phyloP scores from a whole-genome alignment of 2,888 invertebrate genomes.

The Linnaemya tessellans region DNA sequence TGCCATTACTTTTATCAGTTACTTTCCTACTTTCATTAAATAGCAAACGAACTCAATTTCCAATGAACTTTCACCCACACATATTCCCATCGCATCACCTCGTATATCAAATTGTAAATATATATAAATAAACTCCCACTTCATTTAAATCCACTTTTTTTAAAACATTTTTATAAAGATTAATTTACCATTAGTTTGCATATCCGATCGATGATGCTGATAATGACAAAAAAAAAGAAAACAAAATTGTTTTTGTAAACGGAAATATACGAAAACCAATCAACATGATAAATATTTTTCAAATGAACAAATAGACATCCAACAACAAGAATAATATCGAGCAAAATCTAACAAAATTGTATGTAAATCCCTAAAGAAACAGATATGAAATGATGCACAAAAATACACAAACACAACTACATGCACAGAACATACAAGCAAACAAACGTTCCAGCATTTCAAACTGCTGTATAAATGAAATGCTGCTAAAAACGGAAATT shows the following conservation, averaged over 20 bases:
- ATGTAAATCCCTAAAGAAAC: conserved; percentile 63
- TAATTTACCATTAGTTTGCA: conserved; percentile 71
- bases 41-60: conserved; percentile 8
- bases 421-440: not conserved
- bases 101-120: conserved; percentile 3
- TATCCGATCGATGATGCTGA: conserved; percentile 67
- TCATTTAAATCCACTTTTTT: conserved; percentile 53
- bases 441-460: not conserved
- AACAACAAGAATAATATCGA: not conserved
- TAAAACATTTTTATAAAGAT: conserved; percentile 65
- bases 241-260: conserved; percentile 65
- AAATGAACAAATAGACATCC: conserved; percentile 61
- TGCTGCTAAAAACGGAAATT: conserved; percentile 71
- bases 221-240: conserved; percentile 42
- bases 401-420: not conserved
- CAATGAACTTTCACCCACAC: not conserved
- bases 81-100: not conserved
- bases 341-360: conserved; percentile 49
- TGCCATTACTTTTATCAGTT: not conserved
- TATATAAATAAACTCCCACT: conserved; percentile 50
- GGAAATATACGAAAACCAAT: conserved; percentile 71
- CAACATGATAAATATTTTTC: conserved; percentile 71
- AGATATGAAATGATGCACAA: conserved; percentile 55
- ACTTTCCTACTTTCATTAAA: not conserved
- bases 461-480: conserved; percentile 57